Base-by-base conservation (phyloP, 2,797 vertebrate species). In the Cynopterus sphinx region DNA sequence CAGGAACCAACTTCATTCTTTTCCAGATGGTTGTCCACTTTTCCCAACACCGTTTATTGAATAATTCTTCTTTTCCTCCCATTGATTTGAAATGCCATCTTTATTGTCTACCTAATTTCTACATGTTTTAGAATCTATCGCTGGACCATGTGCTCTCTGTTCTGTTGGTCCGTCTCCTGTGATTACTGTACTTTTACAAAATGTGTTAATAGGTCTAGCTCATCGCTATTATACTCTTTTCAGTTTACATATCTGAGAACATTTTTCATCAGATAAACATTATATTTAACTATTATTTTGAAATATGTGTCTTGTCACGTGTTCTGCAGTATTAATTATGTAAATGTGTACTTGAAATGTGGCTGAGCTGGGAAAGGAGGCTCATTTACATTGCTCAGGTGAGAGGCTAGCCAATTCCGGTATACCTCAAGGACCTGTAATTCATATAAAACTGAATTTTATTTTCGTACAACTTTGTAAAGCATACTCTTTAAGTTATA, bases 361-460 rank as follows among this genome's bases (percentile, higher is more conserved):
- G 28, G 22, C 70, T 83, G n/a, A 86, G 19, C 24, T 74, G 74
- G 36, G 26, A 46, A 93, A 68, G 39, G 22, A 59, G 67, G 39
- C 19, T 71, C 63, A 9, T 73, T 70, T 95, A 89, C 49, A 17
- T 43, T 75, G 36, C 6, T 90, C 41, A 79, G 79, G 78, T 65
- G 57, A 92, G 74, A 92, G 41, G 51, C 74, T 90, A 41, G 67
- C 55, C 74, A 89, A 79, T 89, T 90, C 46, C 46, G 71, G 39
- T 82, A 70, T 88, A 86, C 49, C 55, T 71, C 46, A 41, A 71
- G 31, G 16, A 36, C n/a, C 87, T 63, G 12, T 53, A 63, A 75
- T 81, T 36, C 5, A n/a, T 73, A 43, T 61, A 74, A 84, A 94
- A 89, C 41, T 92, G 59, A 3, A 61, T 84, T 84, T 84, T 63